phyloP scores from a whole-genome alignment of 2,113 vertebrate species.

The Rhinichthys klamathensis region DNA sequence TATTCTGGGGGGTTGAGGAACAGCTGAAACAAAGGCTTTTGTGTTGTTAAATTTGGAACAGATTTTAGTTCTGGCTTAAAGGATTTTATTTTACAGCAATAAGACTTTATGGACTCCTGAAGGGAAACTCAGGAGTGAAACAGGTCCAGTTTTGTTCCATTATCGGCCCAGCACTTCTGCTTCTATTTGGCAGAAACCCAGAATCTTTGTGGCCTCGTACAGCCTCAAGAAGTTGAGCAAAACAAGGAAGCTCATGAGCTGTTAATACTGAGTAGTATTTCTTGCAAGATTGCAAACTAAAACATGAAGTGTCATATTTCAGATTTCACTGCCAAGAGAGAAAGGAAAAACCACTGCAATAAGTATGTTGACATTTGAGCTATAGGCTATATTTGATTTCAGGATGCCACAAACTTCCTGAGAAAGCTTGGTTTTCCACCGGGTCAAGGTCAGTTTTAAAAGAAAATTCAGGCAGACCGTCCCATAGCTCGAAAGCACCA shows the following conservation, averaged over 20 bases:
- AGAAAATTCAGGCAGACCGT: not conserved
- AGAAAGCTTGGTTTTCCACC: not conserved
- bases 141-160: not conserved
- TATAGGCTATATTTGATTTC: not conserved
- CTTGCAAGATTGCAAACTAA: conserved; percentile 16
- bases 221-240: not conserved
- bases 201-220: not conserved
- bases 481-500: not conserved
- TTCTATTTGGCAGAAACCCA: not conserved
- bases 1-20: no score
- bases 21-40: not conserved
- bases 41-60: not conserved
- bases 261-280: conserved; percentile 10
- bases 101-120: not conserved
- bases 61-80: conserved; percentile 1
- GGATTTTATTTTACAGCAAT: not conserved
- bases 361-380: not conserved
- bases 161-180: not conserved
- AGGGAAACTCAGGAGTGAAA: not conserved
- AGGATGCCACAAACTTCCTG: not conserved
- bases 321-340: conserved; percentile 7
- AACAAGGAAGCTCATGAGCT: not conserved
- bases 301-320: conserved; percentile 17
- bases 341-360: not conserved
- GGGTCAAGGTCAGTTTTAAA: not conserved